Base-by-base conservation (phyloP, 2,888 invertebrate species). In the Ochropacha duplaris region DNA sequence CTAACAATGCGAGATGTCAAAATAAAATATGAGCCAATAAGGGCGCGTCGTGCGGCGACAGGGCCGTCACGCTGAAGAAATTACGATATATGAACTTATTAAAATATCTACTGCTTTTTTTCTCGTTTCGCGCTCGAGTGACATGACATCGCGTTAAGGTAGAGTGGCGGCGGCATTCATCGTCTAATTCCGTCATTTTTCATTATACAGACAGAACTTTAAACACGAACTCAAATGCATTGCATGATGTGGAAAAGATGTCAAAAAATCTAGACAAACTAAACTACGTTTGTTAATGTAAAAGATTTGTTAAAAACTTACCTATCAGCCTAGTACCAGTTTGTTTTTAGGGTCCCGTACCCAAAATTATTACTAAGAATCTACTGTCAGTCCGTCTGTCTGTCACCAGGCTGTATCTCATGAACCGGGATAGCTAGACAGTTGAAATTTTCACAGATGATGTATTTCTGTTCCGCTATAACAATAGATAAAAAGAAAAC, bases 11-110 rank as follows among this genome's bases (percentile, higher is more conserved):
- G 74, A 81, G 71, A 85, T 87, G 88, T 88, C 89, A 91, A 88
- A 89, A 88, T 91, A 91, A 92, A 83, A 90, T 91, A 92, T 90
- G 90, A 89, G 82, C 84, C 90, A 90, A 90, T 90, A 89, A 87
- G 86, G 44, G 83, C 78, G 75, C 78, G 82, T 70, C 79, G 76
- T 61, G 72, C 83, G 89, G 65, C 77, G 91, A 89, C 90, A 90
- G 88, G 79, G 82, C 83, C 83, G 91, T 92, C 91, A 91, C 87
- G 85, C 80, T 60, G 76, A 70, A 82, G 83, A 82, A 83, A 84
- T 84, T 80, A 86, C 85, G 81, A 89, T 87, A 82, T 87, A 89
- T 86, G 88, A 88, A 90, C 86, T 91, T 90, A 92, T 91, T 92
- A 90, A 90, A 91, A 90, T 90, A 82, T 87, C 78, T 88, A 78